Base-by-base conservation (phyloP, 2,797 vertebrate genomes). In the Clarias fuscus region DNA sequence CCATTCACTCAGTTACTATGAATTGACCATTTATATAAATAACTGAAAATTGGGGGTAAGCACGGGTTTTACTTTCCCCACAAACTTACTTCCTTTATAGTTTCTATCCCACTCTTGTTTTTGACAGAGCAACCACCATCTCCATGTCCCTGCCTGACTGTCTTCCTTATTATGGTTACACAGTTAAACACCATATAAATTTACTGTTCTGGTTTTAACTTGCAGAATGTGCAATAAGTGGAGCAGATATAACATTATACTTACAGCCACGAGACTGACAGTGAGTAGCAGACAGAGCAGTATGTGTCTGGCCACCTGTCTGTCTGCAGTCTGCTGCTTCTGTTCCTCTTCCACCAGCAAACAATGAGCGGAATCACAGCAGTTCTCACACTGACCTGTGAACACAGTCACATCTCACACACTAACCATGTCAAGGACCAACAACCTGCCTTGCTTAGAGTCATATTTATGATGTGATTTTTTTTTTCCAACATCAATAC, bases 221-320 rank as follows among this genome's bases (percentile, higher is more conserved):
- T 27, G 79, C 40, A 81, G 14, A 37, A 77, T 18, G 1, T 30
- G 10, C 48, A 76, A 64, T 7, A 40, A 56, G 10, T 68, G 17
- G 30, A 65, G 5, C 30, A 88, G 13, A 73, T 85, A 20, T 3
- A 10, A 53, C 2, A 82, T 87, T 68, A 67, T 82, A 96, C 93
- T 97, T 96, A 99, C 98, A 90, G 97, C 98, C 85, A 99, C 95
- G 72, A 97, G 92, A 94, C 95, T 95, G 89, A 99, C 96, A 84
- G 96, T 91, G 86, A 98, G 93, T 72, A 98, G 95, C 65, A 98
- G 93, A 93, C 95, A 96, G 2, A 98, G 90, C 88, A 99, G 91
- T 86, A 96, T 94, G 0, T 99, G 98, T 90, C 98, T 97, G 80
- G 94, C 95, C 92, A 96, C 93, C 92, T 99, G 95, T 89, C 93